Percentiles rank a stretch among this genome's conserved stretches.
These are phyloP conservation scores for Lacerta viridis DNA, from an alignment of 2,797 vertebrate genomes.

Conservation along the genomic window DNA sequence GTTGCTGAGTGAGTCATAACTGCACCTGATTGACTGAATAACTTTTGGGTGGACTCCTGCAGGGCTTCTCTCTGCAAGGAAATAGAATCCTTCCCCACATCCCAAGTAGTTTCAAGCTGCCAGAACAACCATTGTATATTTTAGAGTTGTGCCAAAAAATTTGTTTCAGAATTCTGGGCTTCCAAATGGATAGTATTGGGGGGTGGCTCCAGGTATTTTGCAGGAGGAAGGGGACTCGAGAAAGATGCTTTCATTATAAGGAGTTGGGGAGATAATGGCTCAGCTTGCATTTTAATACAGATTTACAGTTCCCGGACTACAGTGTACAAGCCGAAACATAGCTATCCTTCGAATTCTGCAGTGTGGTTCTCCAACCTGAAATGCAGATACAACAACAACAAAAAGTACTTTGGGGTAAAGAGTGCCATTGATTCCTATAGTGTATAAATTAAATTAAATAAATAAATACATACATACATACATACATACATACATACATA, in stretches of 20 bases:
- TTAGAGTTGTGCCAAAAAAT: background rate
- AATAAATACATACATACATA: too few relatives aligned
- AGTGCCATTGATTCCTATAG: too few relatives aligned
- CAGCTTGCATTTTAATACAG: too few relatives aligned
- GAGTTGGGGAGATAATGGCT: too few relatives aligned
- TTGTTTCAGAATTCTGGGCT: background rate
- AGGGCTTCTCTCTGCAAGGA: constrained; percentile 34
- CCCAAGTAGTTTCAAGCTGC: constrained; percentile 16
- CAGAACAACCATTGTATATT: constrained; percentile 14
- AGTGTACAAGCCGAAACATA: too few relatives aligned
- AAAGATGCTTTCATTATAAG: background rate
- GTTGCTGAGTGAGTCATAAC: constrained; percentile 26
- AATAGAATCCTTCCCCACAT: constrained; percentile 38
- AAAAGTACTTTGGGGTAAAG: too few relatives aligned
- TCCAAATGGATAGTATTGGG: background rate
- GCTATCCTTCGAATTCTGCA: too few relatives aligned
- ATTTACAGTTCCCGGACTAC: too few relatives aligned
- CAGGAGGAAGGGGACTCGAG: background rate
- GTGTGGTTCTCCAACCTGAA: too few relatives aligned
- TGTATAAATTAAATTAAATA: too few relatives aligned
- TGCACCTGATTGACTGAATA: constrained; percentile 28
- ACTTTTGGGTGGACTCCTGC: constrained; percentile 32
- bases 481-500: too few relatives aligned
- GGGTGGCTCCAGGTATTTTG: background rate
- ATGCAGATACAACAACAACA: too few relatives aligned